Base-by-base conservation (phyloP, 2,797 vertebrate species). In the Furcifer pardalis region DNA sequence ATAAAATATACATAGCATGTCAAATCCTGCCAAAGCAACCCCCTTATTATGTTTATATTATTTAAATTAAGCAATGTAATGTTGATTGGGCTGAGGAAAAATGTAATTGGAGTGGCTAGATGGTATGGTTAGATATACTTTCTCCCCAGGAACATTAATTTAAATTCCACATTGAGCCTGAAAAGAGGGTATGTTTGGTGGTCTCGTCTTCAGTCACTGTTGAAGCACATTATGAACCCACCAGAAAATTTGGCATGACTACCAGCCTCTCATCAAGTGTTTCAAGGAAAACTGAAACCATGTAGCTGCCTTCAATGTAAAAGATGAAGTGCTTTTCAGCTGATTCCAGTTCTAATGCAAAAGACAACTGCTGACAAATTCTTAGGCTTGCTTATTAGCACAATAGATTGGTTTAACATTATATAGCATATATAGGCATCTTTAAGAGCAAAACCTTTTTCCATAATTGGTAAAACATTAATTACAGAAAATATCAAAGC, bases 161-260 rank as follows among this genome's bases (percentile, higher is more conserved):
- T 81, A 77, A 81, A 86, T 86, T 86, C 84, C 84, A 81, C 73
- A 71, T 81, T 81, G 79, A 81, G 84, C 65, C 84, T 86, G 84
- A 86, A 86, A 86, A 69, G 52, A 76, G 79, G 52, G 49, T 49
- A 86, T 77, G 79, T 77, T 81, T 86, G 84, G 73, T 86, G 79
- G 84, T 86, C 79, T 77, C 74, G 19, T 86, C 79, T 86, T 81
- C 65, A 77, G 72, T 81, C 65, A 46, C 40, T 77, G 63, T 69
- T 81, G 62, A 86, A 79, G 84, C 79, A 68, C 63, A 77, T 81
- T 86, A 81, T 71, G 79, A 86, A 86, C 79, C 84, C 84, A 86
- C 79, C 73, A 81, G 74, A 81, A 81, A 86, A 86, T 86, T 86
- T 81, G 79, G 79, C 84, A 86, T 86, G 84, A 81, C 84, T 86